phyloP scores from a whole-genome alignment of 1,140 invertebrate genomes.

The Teleogryllus occipitalis region DNA sequence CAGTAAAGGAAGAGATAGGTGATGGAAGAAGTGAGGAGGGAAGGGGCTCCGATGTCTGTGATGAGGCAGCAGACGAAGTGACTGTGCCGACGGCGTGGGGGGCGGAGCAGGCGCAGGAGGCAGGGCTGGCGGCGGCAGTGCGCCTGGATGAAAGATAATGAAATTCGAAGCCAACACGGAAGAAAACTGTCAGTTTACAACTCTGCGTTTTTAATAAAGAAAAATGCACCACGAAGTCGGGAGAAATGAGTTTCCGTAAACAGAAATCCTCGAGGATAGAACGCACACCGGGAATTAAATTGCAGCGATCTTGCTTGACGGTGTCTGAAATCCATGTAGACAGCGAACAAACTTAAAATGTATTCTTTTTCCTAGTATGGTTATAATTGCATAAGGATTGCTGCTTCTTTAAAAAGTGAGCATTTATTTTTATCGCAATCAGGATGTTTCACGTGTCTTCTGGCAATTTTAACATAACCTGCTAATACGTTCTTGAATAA shows the following conservation, averaged over 20 bases:
- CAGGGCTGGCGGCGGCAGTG: background rate
- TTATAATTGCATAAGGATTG: too few species aligned
- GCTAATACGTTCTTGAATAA: too few species aligned
- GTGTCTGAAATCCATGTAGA: background rate
- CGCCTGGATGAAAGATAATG: background rate
- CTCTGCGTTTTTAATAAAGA: constrained; percentile 5
- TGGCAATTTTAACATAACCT: too few species aligned
- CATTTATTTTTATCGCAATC: too few species aligned
- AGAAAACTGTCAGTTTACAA: constrained; percentile 5
- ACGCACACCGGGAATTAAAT: background rate
- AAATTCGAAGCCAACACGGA: background rate
- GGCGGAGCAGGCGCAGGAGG: background rate
- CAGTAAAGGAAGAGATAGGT: too few species aligned
- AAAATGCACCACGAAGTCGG: background rate
- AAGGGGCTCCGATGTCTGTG: too few species aligned
- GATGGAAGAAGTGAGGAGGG: too few species aligned
- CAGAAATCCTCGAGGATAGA: background rate
- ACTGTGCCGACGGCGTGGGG: too few species aligned
- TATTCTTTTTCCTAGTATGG: too few species aligned
- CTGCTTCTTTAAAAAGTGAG: too few species aligned
- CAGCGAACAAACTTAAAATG: background rate
- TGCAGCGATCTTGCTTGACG: background rate
- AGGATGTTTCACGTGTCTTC: too few species aligned
- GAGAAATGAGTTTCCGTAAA: background rate
- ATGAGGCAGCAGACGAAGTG: too few species aligned